Evolutionary conservation across 2,888 invertebrate genomes (phyloP).

Genomic region (Euclidia mi): DNA sequence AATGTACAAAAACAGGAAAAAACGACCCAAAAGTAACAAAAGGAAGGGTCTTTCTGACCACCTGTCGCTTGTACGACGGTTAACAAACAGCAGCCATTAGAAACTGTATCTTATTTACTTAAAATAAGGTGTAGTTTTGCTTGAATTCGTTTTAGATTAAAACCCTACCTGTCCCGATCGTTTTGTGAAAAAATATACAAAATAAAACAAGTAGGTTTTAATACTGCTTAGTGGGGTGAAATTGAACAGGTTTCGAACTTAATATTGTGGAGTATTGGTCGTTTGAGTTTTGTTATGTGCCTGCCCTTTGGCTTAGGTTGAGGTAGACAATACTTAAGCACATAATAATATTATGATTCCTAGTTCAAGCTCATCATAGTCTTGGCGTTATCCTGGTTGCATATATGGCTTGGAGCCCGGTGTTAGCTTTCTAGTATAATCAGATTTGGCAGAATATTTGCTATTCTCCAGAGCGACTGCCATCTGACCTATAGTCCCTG

Average conservation of each 20-base stretch:
- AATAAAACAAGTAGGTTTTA: conserved; percentile 49
- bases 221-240: conserved; percentile 25
- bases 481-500: too few relatives aligned
- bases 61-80: conserved; percentile 52
- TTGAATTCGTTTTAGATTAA: conserved; percentile 28
- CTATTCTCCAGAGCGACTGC: too few relatives aligned
- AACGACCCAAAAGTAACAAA: conserved; percentile 44
- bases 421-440: too few relatives aligned
- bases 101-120: not conserved
- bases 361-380: too few relatives aligned
- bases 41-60: conserved; percentile 51
- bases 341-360: too few relatives aligned
- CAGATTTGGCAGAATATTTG: too few relatives aligned
- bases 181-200: conserved; percentile 42
- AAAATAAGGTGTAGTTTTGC: not conserved
- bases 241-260: not conserved
- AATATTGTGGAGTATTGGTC: not conserved
- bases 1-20: conserved; percentile 37
- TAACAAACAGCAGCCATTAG: not conserved
- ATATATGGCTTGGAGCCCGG: too few relatives aligned
- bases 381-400: too few relatives aligned
- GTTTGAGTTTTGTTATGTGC: too few relatives aligned
- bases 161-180: conserved; percentile 40
- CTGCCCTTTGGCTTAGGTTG: too few relatives aligned
- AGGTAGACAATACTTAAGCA: too few relatives aligned